Evolutionary conservation across 2,113 vertebrate genomes (phyloP), one percentile per base, ranked within the genome.

Genomic region (Bos javanicus): DNA sequence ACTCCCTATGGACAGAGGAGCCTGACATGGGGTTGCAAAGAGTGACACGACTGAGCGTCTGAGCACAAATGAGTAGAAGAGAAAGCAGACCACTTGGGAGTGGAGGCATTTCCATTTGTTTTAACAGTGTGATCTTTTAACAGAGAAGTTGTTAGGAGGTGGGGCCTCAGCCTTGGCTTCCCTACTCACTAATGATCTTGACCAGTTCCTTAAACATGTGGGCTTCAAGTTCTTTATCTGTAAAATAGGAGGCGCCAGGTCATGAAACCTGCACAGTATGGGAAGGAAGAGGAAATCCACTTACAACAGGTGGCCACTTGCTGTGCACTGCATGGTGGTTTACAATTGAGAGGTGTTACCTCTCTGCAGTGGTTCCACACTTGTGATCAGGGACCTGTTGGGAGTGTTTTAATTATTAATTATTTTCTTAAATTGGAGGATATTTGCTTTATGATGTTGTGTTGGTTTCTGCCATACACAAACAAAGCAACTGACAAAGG

Each of bases 321-420:
- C 33, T 52, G n/a, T 19, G n/a, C 19, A 17, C n/a, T 26, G 5
- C 23, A 7, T 2, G 50, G 5, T 19, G 17, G 43, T 1, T 3
- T 43, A 6, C 0, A 14, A 1, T 36, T 2, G 6, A 4, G 54
- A 84, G 8, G 17, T 50, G 26, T 11, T 19, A 2, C 12, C 91
- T 62, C 12, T n/a, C 23, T 60, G 6, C 10, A 19, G 15, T 3
- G 64, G 13, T 12, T n/a, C 3, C 2, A 9, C 1, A 30, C 28
- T 7, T 0, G 7, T 2, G 67, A 46, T 39, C 33, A 67, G 57
- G n/a, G 67, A 25, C 26, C n/a, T 12, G 15, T 67, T 81, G 71
- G 39, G 71, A 39, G 11, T 43, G 36, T 43, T 7, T 76, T 43
- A 76, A 12, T 26, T 39, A 39, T 74, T 43, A 13, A 14, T 74